Evolutionary conservation across 2,797 vertebrate species (phyloP), one percentile per base, ranked within the genome.

Genomic region (Lepilemur septentrionalis): DNA sequence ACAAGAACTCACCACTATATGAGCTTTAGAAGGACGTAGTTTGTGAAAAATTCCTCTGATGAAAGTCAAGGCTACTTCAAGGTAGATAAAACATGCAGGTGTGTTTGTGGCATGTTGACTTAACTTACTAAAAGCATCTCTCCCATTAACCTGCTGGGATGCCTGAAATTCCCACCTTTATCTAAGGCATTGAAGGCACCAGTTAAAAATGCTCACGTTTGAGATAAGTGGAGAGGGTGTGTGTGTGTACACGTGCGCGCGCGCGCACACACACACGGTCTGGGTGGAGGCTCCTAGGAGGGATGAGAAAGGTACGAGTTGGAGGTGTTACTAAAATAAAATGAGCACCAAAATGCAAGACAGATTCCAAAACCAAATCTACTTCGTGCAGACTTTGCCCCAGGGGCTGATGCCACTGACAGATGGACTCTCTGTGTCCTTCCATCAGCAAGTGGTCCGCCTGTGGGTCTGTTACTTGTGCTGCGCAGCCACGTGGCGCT

Each of bases 51-150:
- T 92, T 97, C 82, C 91, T 96, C 52, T 83, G 95, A 80, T 96
- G 91, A 96, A 86, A 89, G 85, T 79, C 83, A 95, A 87, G 55
- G 22, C 94, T 93, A 63, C 96, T 94, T 96, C 89, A 92, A 30
- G 73, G 73, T 15, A 10, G 69, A 79, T 67, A 12, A 61, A 75
- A 65, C 35, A 17, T 22, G 75, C 97, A 96, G 96, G 96, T 96
- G 93, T 80, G 59, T 65, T 83, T 55, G 82, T 7, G 35, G 59
- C 7, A 5, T 96, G 94, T 96, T 96, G 93, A 97, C 96, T 94
- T 95, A 89, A 50, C 79, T 76, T 18, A 12, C 55, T 93, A 41
- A 43, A 91, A 95, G 82, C 22, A 17, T 89, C 75, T 70, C 70
- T 90, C 65, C 76, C 23, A 2, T 28, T 43, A 63, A 65, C 32